A percentile compares a stretch with the other conserved stretches of the same genome.
These are phyloP conservation scores for Caligus rogercresseyi DNA, from an alignment of 1,140 invertebrate genomes.

Conservation along the genomic window DNA sequence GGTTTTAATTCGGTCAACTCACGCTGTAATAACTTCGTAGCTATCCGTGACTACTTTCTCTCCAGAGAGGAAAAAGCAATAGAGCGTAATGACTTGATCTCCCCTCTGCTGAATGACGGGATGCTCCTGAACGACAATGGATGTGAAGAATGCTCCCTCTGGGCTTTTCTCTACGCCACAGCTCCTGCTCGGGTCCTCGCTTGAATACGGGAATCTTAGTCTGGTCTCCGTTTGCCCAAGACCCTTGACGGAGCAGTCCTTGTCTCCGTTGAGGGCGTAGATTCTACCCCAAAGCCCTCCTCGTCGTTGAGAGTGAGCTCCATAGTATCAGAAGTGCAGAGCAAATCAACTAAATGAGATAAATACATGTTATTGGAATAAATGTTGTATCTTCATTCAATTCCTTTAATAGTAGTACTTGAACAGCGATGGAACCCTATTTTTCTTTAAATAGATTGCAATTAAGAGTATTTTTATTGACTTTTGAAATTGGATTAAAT, in stretches of 20 bases:
- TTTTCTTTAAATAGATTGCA: too few relatives aligned
- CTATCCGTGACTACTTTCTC: constrained; percentile 30
- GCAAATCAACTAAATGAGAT: constrained; percentile 33
- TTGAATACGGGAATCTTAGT: constrained; percentile 30
- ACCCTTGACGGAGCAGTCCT: constrained; percentile 32
- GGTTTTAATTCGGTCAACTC: too few relatives aligned
- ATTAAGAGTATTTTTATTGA: too few relatives aligned
- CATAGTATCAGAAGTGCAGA: constrained; percentile 33
- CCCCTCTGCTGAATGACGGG: constrained; percentile 39
- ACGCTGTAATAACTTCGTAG: constrained; percentile 28
- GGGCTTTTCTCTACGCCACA: constrained; percentile 26
- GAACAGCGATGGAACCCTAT: too few relatives aligned
- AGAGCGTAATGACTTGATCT: constrained; percentile 37
- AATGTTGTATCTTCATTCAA: too few relatives aligned
- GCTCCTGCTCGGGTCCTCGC: constrained; percentile 23
- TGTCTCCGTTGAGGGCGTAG: constrained; percentile 32
- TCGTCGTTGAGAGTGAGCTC: constrained; percentile 31
- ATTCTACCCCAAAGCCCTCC: constrained; percentile 36
- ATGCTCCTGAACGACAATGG: constrained; percentile 40
- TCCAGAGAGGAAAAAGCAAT: constrained; percentile 32
- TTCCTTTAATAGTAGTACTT: too few relatives aligned
- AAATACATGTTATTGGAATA: neutral
- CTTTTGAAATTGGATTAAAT: too few relatives aligned
- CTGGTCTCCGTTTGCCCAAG: constrained; percentile 30
- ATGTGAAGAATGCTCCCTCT: constrained; percentile 29